A percentile compares a stretch with the other conserved stretches of the same genome.
phyloP scores from a whole-genome alignment of 1,140 invertebrate species.

The Achatina immaculata region DNA sequence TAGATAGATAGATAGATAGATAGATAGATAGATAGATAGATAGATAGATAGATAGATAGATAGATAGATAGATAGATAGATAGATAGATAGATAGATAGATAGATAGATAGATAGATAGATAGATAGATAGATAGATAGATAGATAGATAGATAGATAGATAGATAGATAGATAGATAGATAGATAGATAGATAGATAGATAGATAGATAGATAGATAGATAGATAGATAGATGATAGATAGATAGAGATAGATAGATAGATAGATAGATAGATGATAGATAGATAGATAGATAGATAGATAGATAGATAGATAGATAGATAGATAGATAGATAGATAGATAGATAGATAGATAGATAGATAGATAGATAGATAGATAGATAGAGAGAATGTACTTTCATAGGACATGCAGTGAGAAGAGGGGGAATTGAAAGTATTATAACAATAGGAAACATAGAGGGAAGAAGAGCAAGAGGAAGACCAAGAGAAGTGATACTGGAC shows the following conservation, averaged over 20 bases:
- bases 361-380: slow-evolving; percentile 14
- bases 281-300: not conserved
- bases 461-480: no score
- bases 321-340: not conserved
- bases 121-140: no score
- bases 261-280: no score
- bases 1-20: not conserved
- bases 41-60: not conserved
- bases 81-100: not conserved
- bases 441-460: no score
- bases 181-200: not conserved
- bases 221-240: no score
- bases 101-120: no score
- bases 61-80: not conserved
- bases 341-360: slow-evolving; percentile 1
- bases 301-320: not conserved
- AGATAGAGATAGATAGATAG: no score
- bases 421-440: no score
- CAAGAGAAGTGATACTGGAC: no score
- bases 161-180: slow-evolving; percentile 11
- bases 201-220: not conserved
- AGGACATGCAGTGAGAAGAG: no score
- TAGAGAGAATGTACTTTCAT: no score
- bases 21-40: not conserved
- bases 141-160: not conserved